Evolutionary conservation across 2,797 vertebrate species (phyloP).

Genomic region (Remorina albescens): DNA sequence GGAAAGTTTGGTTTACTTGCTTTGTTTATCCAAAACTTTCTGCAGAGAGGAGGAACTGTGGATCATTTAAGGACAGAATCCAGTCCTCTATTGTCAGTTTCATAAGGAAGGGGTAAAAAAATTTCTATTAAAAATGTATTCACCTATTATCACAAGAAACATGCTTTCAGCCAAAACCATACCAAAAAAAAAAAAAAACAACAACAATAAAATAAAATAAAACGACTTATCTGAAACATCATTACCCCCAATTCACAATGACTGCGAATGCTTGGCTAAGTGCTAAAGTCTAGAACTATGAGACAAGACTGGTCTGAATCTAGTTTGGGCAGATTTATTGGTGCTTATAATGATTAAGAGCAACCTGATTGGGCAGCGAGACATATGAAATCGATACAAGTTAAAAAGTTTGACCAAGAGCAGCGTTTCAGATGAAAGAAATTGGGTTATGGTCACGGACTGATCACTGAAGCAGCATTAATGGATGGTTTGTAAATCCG

Average conservation of each 20-base stretch:
- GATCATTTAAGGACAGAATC: neutral
- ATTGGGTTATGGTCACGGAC: conserved; percentile 48
- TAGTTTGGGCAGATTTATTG: conserved; percentile 58
- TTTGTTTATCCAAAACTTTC: conserved; percentile 4
- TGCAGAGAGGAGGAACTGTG: neutral
- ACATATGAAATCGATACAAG: conserved; percentile 66
- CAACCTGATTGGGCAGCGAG: conserved; percentile 26
- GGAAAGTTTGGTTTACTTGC: conserved; percentile 1
- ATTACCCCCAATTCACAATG: conserved; percentile 14
- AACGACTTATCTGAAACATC: neutral
- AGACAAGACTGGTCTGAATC: conserved; percentile 12
- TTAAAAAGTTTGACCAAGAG: conserved; percentile 56
- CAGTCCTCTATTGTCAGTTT: neutral
- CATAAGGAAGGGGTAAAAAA: neutral
- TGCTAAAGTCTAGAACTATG: conserved; percentile 26
- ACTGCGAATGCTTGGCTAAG: conserved; percentile 6
- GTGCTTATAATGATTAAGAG: conserved; percentile 54
- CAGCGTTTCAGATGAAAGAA: conserved; percentile 54
- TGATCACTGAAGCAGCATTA: conserved; percentile 66
- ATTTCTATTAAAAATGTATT: neutral
- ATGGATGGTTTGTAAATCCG: conserved; percentile 66
- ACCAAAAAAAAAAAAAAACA: neutral
- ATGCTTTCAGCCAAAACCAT: neutral
- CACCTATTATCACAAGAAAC: neutral
- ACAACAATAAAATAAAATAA: neutral